Percentiles rank a stretch among this genome's conserved stretches.
phyloP scores from a whole-genome alignment of 37 sponge, comb jelly and placozoan genomes.

The Diacarnus erythraeanus region DNA sequence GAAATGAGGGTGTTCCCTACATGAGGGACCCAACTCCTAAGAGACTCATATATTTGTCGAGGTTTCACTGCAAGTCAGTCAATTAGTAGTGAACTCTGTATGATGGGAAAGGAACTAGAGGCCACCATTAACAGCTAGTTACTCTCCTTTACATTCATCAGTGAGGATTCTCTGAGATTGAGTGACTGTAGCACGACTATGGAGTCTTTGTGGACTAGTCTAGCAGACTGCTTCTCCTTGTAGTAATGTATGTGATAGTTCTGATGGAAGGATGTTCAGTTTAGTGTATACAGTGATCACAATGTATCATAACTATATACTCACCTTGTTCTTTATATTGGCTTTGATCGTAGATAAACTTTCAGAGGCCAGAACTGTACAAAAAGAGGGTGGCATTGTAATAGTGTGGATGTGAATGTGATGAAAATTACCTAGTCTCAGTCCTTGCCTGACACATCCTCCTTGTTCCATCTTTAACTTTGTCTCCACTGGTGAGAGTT shows the following conservation, averaged over 20 bases:
- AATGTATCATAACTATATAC: neutral
- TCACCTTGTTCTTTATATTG: slow-evolving; percentile 27
- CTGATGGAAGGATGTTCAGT: neutral
- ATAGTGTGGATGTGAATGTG: neutral
- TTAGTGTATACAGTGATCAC: neutral
- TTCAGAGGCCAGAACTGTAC: slow-evolving; percentile 22
- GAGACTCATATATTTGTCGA: too few relatives aligned
- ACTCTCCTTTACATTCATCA: slow-evolving; percentile 41
- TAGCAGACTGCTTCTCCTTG: slow-evolving; percentile 17
- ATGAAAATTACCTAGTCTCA: slow-evolving; percentile 65
- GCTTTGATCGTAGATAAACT: slow-evolving; percentile 22
- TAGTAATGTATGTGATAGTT: slow-evolving; percentile 25
- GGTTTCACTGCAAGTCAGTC: too few relatives aligned
- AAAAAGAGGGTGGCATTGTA: neutral
- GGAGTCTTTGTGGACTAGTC: slow-evolving; percentile 12
- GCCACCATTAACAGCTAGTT: neutral
- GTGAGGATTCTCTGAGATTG: slow-evolving; percentile 12
- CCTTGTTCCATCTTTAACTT: slow-evolving; percentile 76
- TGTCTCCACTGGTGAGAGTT: slow-evolving; percentile 58
- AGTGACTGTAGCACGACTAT: slow-evolving; percentile 4
- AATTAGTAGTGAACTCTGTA: too few relatives aligned
- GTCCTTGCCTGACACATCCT: slow-evolving; percentile 70
- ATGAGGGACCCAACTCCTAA: too few relatives aligned
- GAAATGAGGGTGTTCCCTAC: too few relatives aligned
- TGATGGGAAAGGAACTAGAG: neutral